Conservation (phyloP, 2,113 vertebrate genomes). For the Clinocottus analis region DNA sequence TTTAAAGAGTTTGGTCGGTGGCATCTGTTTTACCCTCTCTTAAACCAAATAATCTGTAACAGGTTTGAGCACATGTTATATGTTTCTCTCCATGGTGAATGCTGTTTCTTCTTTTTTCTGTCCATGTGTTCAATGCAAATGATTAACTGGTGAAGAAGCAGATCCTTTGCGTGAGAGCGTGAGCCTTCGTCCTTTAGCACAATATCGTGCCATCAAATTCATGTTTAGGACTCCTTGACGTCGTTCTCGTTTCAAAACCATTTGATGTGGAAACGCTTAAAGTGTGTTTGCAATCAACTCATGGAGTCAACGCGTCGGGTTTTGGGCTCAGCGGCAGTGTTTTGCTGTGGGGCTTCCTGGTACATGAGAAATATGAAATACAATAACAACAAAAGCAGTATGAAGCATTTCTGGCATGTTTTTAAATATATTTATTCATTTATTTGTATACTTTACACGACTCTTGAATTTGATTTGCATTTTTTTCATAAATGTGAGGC, state of each 20-base stretch:
- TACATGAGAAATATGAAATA: neutral
- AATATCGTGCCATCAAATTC: neutral
- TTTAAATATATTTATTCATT: constrained; percentile 52
- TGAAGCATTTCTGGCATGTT: constrained; percentile 30
- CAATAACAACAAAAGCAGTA: neutral
- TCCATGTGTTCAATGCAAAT: neutral
- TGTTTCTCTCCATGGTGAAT: neutral
- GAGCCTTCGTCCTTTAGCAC: neutral
- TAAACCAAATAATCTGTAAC: neutral
- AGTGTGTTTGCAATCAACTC: neutral
- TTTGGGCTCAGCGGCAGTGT: no score
- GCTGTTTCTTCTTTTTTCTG: neutral
- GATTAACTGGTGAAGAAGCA: neutral
- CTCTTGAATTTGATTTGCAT: constrained; percentile 19
- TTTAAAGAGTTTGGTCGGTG: neutral
- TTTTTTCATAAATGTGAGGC: constrained; percentile 22
- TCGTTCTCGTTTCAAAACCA: neutral
- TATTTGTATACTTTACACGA: constrained; percentile 54
- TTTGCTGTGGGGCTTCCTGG: no score
- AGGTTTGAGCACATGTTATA: neutral
- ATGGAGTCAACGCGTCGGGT: neutral
- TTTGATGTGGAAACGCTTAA: no score
- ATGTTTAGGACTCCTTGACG: neutral
- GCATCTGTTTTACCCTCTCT: neutral
- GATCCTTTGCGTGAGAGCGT: neutral